Conservation (phyloP, 2,797 vertebrate species). For the Synaphobranchus kaupii region DNA sequence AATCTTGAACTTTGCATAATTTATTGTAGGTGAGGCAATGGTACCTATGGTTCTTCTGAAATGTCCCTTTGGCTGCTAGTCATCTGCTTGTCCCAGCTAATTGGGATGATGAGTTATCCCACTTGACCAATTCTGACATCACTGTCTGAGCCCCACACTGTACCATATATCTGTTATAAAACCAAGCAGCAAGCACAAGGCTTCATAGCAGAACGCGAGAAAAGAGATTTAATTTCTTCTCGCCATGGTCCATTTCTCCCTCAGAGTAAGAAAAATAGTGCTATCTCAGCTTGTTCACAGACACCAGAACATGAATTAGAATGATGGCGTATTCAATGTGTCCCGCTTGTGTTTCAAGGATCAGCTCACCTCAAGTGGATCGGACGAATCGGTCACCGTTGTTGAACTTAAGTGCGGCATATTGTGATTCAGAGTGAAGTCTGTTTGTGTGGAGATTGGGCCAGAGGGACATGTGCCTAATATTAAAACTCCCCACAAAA, state of each 20-base stretch:
- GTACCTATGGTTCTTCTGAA: background rate
- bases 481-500: background rate
- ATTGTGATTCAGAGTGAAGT: background rate
- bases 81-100: background rate
- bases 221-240: conserved; percentile 11
- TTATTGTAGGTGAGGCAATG: background rate
- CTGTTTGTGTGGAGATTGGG: background rate
- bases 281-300: conserved; percentile 13
- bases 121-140: background rate
- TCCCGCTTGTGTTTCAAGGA: background rate
- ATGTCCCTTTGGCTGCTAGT: background rate
- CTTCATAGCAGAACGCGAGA: background rate
- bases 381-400: background rate
- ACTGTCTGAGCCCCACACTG: background rate
- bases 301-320: background rate
- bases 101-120: background rate
- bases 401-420: background rate
- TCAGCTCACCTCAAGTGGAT: background rate
- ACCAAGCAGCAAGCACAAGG: background rate
- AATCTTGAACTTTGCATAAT: background rate
- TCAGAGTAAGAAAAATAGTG: conserved; percentile 4
- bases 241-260: background rate
- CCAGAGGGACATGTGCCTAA: background rate
- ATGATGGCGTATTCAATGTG: background rate
- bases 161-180: background rate